Evolutionary conservation across 2,888 invertebrate species (phyloP), one percentile per base, ranked within the genome.

Genomic region (Cataglyphis altisquamis): DNA sequence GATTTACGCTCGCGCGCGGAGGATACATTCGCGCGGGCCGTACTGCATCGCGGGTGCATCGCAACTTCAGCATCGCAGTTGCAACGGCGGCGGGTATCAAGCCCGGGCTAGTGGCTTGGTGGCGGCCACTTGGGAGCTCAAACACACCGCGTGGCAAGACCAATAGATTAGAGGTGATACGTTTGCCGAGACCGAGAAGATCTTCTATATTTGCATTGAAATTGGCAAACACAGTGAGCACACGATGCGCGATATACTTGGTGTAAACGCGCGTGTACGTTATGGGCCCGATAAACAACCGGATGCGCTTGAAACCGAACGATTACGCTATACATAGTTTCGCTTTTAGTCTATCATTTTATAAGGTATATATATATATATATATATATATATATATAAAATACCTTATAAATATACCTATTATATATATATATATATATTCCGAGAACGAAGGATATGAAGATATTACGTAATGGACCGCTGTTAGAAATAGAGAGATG

Each of bases 201-300:
- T 90, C 87, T 90, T 85, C 84, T 85, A 86, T 92, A 92, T 92
- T 92, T 92, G 92, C 92, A 91, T 92, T 91, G 90, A 92, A 92
- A 92, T 92, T 92, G 91, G 91, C 91, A 92, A 91, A 92, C 91
- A 74, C 67, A 68, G 63, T 60, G 83, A 78, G 64, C 74, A 8
- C 64, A 21, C 70, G 78, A 78, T 70, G 70, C 78, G 70, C 60
- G 67, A 29, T n/a, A n/a, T 39, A 18, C n/a, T 18, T 45, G 32
- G 25, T 55, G 39, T 41, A 84, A 82, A 74, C 57, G 70, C 75
- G 18, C 82, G 74, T 84, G 82, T 64, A 68, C 48, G 29, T n/a
- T 8, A 39, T 67, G 29, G 66, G 45, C 57, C 67, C 85, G 84
- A 87, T 86, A 86, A 88, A 85, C 84, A 83, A 81, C 68, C 45